Evolutionary conservation across 2,113 vertebrate species (phyloP).

Genomic region (Brachypteracias leptosomus): DNA sequence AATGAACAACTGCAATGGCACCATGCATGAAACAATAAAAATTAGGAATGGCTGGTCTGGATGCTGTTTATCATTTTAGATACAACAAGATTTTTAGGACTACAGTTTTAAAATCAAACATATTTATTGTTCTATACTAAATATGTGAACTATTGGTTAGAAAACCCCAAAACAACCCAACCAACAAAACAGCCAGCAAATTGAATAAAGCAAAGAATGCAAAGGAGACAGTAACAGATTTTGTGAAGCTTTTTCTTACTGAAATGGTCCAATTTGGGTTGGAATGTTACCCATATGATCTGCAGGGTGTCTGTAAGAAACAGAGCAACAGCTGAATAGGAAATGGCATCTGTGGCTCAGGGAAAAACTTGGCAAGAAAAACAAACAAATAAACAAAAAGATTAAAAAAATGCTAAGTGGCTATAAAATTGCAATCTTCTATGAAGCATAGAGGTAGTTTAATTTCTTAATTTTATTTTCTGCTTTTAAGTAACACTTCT

Average conservation of each 20-base stretch:
- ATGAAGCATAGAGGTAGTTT: not conserved
- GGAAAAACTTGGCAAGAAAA: constrained; percentile 60
- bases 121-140: not conserved
- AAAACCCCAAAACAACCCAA: not conserved
- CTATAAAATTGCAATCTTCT: constrained; percentile 42
- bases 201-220: not conserved
- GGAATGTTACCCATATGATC: constrained; percentile 46
- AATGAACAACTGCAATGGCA: not conserved
- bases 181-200: not conserved
- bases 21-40: not conserved
- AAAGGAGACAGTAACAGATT: constrained; percentile 50
- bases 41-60: not conserved
- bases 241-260: constrained; percentile 27
- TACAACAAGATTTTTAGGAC: not conserved
- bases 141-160: not conserved
- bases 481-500: constrained; percentile 29
- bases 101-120: not conserved
- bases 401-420: constrained; percentile 51
- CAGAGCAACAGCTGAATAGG: constrained; percentile 59
- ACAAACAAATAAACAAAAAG: constrained; percentile 37
- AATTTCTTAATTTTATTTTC: constrained; percentile 47
- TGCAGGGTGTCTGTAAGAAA: constrained; percentile 57
- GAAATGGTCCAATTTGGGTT: constrained; percentile 38
- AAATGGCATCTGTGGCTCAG: constrained; percentile 61
- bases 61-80: not conserved